phyloP scores from a whole-genome alignment of 2,113 vertebrate genomes.

The Triplophysa rosa region DNA sequence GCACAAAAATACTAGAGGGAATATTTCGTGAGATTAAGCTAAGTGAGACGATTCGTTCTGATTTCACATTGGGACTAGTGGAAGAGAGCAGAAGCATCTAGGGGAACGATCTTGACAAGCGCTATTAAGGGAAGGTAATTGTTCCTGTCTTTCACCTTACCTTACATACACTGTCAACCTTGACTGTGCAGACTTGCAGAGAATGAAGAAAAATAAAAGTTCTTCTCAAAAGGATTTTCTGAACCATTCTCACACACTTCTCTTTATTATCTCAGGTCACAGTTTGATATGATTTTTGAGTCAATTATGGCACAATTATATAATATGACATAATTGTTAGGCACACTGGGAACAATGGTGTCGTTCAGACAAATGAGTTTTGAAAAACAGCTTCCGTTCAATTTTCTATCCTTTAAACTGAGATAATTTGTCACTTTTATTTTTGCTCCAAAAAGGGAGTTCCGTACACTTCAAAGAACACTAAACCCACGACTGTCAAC shows the following conservation, averaged over 20 bases:
- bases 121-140: constrained; percentile 9
- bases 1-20: not conserved
- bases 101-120: constrained; percentile 5
- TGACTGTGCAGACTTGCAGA: constrained; percentile 36
- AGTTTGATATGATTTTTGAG: not conserved
- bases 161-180: constrained; percentile 27
- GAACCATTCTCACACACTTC: constrained; percentile 9
- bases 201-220: constrained; percentile 32
- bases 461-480: not conserved
- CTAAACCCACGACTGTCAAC: not conserved
- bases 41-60: not conserved
- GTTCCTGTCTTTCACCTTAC: constrained; percentile 32
- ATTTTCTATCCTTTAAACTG: not conserved
- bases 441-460: not conserved
- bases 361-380: not conserved
- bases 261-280: constrained; percentile 6
- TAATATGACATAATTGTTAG: constrained; percentile 25
- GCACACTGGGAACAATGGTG: not conserved
- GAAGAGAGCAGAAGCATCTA: constrained; percentile 28
- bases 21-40: not conserved
- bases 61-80: constrained; percentile 6
- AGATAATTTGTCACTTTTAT: not conserved
- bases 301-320: not conserved
- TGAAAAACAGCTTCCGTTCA: not conserved
- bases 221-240: constrained; percentile 26